Evolutionary conservation across 64 coral and sea anemone species (phyloP).

Genomic region (Montipora efflorescens): DNA sequence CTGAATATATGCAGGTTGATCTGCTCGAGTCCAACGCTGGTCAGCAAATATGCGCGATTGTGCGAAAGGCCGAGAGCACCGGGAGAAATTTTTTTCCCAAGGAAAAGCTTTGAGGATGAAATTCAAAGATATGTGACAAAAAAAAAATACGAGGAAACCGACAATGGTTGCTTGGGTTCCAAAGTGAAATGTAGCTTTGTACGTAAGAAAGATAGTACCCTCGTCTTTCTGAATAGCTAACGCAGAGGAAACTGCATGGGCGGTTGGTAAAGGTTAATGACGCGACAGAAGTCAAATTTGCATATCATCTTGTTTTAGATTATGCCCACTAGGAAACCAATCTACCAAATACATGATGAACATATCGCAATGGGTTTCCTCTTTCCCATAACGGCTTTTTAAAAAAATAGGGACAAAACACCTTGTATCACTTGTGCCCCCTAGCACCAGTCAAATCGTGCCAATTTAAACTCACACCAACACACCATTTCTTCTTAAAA

Average conservation of each 20-base stretch:
- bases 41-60: too few relatives aligned
- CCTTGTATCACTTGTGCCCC: not conserved
- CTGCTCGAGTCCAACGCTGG: too few relatives aligned
- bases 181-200: not conserved
- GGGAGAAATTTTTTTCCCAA: too few relatives aligned
- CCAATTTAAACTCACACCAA: not conserved
- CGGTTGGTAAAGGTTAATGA: not conserved
- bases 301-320: slow-evolving; percentile 12
- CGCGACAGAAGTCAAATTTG: not conserved
- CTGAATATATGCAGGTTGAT: too few relatives aligned
- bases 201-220: not conserved
- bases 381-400: not conserved
- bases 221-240: not conserved
- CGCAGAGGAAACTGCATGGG: not conserved
- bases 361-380: not conserved
- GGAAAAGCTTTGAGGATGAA: too few relatives aligned
- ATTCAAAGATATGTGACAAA: not conserved
- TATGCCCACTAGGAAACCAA: not conserved
- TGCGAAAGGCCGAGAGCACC: too few relatives aligned
- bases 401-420: not conserved
- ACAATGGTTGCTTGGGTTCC: not conserved
- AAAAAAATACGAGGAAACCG: not conserved
- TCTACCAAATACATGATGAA: not conserved
- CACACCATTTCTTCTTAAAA: too few relatives aligned
- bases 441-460: not conserved